Evolutionary conservation across 2,797 vertebrate species (phyloP).

Genomic region (Gobio occitaniae): DNA sequence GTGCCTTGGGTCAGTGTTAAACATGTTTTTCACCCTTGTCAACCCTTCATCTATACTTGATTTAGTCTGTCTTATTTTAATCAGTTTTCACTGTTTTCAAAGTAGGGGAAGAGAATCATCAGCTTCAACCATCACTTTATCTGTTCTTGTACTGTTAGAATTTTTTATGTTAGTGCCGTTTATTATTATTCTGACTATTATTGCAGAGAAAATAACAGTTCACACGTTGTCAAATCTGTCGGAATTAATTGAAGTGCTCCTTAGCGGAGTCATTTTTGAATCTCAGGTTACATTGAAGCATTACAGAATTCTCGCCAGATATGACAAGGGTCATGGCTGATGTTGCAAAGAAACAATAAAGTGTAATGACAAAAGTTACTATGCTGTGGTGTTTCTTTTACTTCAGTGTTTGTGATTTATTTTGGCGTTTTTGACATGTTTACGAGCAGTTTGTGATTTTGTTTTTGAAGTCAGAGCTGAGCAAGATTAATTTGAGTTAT

Average conservation of each 20-base stretch:
- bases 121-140: conserved; percentile 70
- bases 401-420: conserved; percentile 20
- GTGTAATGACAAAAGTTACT: conserved; percentile 74
- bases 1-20: conserved; percentile 82
- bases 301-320: conserved; percentile 78
- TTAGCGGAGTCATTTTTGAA: conserved; percentile 76
- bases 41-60: background rate
- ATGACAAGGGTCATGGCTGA: conserved; percentile 73
- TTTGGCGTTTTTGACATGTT: conserved; percentile 21
- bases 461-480: conserved; percentile 1
- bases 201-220: conserved; percentile 69
- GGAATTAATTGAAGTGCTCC: conserved; percentile 73
- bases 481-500: background rate
- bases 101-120: conserved; percentile 19
- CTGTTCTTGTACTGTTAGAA: conserved; percentile 73
- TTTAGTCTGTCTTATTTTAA: conserved; percentile 9
- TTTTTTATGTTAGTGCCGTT: conserved; percentile 44
- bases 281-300: conserved; percentile 86
- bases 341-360: conserved; percentile 79
- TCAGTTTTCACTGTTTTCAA: conserved; percentile 11
- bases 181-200: conserved; percentile 53
- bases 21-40: conserved; percentile 58
- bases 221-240: conserved; percentile 69
- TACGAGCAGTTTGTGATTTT: background rate
- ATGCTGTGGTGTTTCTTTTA: conserved; percentile 67